Conservation (phyloP, 2,113 vertebrate species). For the Pseudois nayaur region DNA sequence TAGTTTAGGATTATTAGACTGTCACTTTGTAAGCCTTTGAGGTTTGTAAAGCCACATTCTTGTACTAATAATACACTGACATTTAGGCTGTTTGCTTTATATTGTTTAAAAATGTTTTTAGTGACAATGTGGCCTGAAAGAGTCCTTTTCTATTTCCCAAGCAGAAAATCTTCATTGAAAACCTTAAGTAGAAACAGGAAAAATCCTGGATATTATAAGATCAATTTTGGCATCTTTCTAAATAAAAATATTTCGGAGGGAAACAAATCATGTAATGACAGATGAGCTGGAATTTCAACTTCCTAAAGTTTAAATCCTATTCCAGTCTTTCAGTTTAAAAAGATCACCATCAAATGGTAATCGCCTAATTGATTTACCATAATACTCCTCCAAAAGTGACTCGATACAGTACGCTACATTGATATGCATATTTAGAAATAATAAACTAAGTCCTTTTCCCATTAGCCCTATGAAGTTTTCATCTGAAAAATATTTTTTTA, state of each 20-base stretch:
- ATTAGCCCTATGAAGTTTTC: not conserved
- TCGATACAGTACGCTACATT: not conserved
- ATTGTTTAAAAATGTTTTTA: not conserved
- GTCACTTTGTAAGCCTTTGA: not conserved
- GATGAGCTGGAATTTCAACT: not conserved
- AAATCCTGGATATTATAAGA: not conserved
- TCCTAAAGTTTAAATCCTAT: constrained; percentile 19
- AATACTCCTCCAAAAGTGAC: not conserved
- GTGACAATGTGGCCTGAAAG: not conserved
- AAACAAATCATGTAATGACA: not conserved
- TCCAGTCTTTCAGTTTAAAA: not conserved
- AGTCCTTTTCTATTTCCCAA: not conserved
- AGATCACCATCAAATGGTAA: not conserved
- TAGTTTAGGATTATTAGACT: not conserved
- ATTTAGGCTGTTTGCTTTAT: not conserved
- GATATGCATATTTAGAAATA: not conserved
- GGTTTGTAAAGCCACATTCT: not conserved
- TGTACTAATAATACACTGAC: not conserved
- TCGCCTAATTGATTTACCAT: not conserved
- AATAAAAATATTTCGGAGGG: not conserved
- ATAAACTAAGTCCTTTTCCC: not conserved
- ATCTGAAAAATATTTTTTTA: not conserved
- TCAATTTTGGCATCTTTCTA: not conserved
- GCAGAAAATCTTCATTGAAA: not conserved
- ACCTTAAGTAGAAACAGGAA: not conserved